These are phyloP conservation scores for Poeciliopsis gracilis DNA, from an alignment of 2,797 vertebrate genomes.

Conservation along the genomic window DNA sequence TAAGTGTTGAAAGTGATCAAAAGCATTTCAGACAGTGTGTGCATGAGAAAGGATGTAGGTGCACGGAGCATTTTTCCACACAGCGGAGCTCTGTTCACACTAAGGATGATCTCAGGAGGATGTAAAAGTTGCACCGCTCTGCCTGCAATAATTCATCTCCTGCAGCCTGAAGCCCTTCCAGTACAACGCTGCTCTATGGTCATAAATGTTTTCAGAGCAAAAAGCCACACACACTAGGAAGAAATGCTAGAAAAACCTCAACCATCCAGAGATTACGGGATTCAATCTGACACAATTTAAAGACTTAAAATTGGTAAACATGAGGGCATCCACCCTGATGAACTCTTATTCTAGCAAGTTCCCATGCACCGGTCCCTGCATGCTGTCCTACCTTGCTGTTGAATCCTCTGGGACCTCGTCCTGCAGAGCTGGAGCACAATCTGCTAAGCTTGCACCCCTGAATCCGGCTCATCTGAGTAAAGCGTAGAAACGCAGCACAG, in stretches of 20 bases:
- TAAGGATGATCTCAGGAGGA: neutral
- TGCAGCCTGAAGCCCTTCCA: neutral
- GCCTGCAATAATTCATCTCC: neutral
- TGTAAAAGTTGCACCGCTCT: neutral
- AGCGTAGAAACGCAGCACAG: conserved; percentile 59
- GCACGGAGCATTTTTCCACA: neutral
- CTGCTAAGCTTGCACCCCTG: conserved; percentile 63
- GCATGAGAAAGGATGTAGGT: neutral
- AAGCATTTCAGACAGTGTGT: neutral
- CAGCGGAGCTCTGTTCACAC: neutral
- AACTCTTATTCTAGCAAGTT: neutral
- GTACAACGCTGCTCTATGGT: neutral
- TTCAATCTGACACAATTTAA: neutral
- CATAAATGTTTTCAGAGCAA: neutral
- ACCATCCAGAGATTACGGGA: neutral
- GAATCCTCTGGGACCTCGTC: conserved; percentile 16
- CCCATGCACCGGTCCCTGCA: neutral
- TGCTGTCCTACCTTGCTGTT: conserved; percentile 37
- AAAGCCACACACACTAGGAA: neutral
- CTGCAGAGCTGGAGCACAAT: conserved; percentile 41
- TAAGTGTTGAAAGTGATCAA: no score
- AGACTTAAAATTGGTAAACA: neutral
- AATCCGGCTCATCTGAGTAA: conserved; percentile 45
- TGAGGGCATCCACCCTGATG: neutral
- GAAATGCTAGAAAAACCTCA: neutral